Percentiles rank a stretch among this genome's conserved stretches.
Evolutionary conservation across 2,113 vertebrate species (phyloP).

Genomic region (Pampusana beccarii): DNA sequence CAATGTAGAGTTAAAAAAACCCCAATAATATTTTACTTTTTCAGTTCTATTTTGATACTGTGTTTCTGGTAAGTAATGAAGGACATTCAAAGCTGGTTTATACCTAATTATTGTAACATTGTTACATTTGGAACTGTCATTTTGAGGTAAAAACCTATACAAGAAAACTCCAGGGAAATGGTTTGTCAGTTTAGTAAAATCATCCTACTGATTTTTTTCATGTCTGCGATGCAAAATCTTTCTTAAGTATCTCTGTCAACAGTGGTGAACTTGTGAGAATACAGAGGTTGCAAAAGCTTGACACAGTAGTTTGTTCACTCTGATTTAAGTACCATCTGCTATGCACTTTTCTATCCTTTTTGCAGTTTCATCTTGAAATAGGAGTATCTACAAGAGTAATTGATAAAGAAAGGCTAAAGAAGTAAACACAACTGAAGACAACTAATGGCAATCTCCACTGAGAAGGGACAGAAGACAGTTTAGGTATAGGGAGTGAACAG

Average conservation of each 20-base stretch:
- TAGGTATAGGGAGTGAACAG: not conserved
- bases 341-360: not conserved
- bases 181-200: constrained; percentile 72
- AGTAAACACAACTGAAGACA: not conserved
- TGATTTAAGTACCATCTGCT: not conserved
- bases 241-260: not conserved
- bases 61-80: constrained; percentile 23
- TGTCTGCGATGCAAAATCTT: not conserved
- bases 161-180: constrained; percentile 53
- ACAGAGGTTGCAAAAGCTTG: not conserved
- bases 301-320: not conserved
- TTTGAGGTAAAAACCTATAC: constrained; percentile 67
- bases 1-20: not conserved
- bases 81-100: constrained; percentile 43
- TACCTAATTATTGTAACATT: constrained; percentile 76
- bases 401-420: not conserved
- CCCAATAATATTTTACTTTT: not conserved
- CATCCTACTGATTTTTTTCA: not conserved
- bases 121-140: constrained; percentile 69
- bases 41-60: not conserved
- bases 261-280: not conserved
- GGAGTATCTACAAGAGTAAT: not conserved
- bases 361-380: not conserved
- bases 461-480: not conserved
- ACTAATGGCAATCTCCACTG: not conserved